Base-by-base conservation (phyloP, 2,113 vertebrate genomes). In the Oncorhynchus mykiss region DNA sequence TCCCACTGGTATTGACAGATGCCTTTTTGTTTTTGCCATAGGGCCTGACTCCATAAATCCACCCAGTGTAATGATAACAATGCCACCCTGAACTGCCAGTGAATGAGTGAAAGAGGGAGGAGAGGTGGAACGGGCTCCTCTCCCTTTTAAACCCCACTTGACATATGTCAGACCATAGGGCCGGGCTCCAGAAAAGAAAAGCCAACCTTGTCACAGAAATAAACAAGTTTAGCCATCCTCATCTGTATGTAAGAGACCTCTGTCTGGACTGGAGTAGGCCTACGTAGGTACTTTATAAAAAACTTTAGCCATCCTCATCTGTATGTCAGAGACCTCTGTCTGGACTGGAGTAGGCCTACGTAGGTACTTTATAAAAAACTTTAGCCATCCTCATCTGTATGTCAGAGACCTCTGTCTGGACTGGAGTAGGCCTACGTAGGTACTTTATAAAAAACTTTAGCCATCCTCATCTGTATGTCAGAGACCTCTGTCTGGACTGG, bases 1-100 rank as follows among this genome's bases (percentile, higher is more conserved):
- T 95, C 95, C 95, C 95, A 95, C 95, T 96, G 96, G 97, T 97
- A 98, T 98, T 98, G 96, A 98, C 96, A 96, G 95, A 96, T 95
- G 95, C 94, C 96, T 96, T 96, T 96, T 90, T 90, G 88, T 96
- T 95, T 96, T 96, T 95, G 95, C 96, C 95, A 96, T 95, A 94
- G 94, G 95, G 96, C 95, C 93, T 94, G 94, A 88, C 95, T 95
- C 2, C 39, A 45, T 45, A 45, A 45, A 45, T 45, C 95, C 95
- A 95, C 94, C 92, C 91, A 88, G 95, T 91, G 94, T 95, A 96
- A 97, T 95, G 95, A 97, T 94, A 96, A 95, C 94, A 94, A 93
- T 95, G 94, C 95, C 96, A 95, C 94, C 95, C 94, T 96, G 51
- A 54, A 54, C 12, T 54, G 94, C 94, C 94, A 96, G 25, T 51